phyloP scores from a whole-genome alignment of 2,888 invertebrate genomes.

The Cephus pygmeus region DNA sequence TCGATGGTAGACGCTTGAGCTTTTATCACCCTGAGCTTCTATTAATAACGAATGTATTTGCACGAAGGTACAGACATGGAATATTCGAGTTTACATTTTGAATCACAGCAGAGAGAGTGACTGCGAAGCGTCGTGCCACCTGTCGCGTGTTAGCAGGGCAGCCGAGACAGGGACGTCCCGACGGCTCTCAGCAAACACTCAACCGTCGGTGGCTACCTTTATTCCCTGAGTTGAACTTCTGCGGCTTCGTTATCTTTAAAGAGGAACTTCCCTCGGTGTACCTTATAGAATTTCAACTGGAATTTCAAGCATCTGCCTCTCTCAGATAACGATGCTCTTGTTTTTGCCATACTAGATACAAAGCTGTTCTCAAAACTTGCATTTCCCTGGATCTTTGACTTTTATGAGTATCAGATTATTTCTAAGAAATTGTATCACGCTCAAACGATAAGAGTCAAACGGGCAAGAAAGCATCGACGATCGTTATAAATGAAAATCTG shows the following conservation, averaged over 20 bases:
- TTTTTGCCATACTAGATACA: neutral
- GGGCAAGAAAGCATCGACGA: neutral
- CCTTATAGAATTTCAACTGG: neutral
- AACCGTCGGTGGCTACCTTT: conserved; percentile 44
- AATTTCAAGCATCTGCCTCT: neutral
- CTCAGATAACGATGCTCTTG: neutral
- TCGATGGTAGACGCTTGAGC: conserved; percentile 14
- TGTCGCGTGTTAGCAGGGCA: conserved; percentile 45
- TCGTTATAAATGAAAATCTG: neutral
- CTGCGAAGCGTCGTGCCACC: conserved; percentile 43
- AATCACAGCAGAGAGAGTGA: conserved; percentile 46
- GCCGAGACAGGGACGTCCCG: conserved; percentile 29
- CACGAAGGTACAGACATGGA: conserved; percentile 44
- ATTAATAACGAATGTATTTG: conserved; percentile 59
- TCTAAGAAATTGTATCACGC: neutral
- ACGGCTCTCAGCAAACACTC: conserved; percentile 40
- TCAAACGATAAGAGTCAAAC: neutral
- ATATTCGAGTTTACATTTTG: conserved; percentile 59
- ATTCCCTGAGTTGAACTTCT: conserved; percentile 44
- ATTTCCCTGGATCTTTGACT: neutral
- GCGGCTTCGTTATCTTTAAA: conserved; percentile 55
- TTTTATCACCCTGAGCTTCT: conserved; percentile 29
- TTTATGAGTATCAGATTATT: neutral
- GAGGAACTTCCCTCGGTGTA: conserved; percentile 32
- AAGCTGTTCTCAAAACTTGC: neutral